phyloP scores from a whole-genome alignment of 2,797 vertebrate species.

The Poeciliopsis turneri region DNA sequence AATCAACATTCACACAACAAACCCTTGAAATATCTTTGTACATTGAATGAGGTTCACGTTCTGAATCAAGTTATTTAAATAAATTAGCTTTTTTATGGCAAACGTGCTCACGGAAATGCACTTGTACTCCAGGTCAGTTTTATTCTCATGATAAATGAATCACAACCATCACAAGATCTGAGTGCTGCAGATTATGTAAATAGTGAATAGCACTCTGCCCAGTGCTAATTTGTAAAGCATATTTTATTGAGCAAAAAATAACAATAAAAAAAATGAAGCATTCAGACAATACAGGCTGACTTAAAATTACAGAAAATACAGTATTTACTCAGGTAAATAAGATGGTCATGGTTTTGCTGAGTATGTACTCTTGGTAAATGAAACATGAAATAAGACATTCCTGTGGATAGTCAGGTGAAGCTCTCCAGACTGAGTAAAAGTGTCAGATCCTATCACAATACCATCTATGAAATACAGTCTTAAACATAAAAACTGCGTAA shows the following conservation, averaged over 20 bases:
- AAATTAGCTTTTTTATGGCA: background rate
- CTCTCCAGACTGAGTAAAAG: slow-evolving; percentile 13
- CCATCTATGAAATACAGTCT: slow-evolving; percentile 11
- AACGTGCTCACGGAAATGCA: background rate
- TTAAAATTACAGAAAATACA: background rate
- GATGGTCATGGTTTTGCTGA: background rate
- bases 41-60: background rate
- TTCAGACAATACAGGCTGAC: background rate
- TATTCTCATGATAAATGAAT: background rate
- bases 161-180: background rate
- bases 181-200: background rate
- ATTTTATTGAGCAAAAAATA: background rate
- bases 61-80: background rate
- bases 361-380: background rate
- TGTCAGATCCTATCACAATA: slow-evolving; percentile 32
- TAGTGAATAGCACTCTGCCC: background rate
- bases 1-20: background rate
- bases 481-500: slow-evolving; percentile 15
- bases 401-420: slow-evolving; percentile 10
- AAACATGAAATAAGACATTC: background rate
- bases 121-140: background rate
- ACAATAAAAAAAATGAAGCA: background rate
- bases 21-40: background rate
- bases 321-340: background rate
- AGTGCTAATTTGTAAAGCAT: background rate